These are phyloP conservation scores for Riparia riparia DNA, from an alignment of 2,113 vertebrate genomes.

Conservation along the genomic window DNA sequence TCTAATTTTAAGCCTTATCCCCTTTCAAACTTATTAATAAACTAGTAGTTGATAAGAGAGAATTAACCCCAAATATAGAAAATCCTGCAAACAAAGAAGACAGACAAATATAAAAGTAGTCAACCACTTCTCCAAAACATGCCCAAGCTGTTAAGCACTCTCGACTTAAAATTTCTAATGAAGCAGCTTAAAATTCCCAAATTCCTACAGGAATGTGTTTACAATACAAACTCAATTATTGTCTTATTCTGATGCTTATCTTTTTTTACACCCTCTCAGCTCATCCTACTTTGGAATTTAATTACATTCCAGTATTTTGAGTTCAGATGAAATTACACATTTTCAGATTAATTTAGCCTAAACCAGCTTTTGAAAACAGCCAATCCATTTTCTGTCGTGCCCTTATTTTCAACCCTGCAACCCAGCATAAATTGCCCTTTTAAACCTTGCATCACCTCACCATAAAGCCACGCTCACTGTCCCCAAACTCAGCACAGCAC, in stretches of 20 bases:
- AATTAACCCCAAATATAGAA: conserved; percentile 12
- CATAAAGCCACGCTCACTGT: accelerated
- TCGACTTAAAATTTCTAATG: neutral
- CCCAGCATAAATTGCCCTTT: neutral
- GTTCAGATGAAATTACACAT: conserved; percentile 49
- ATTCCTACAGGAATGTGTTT: conserved; percentile 15
- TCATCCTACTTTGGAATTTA: conserved; percentile 38
- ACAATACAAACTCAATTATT: conserved; percentile 37
- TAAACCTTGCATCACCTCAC: neutral
- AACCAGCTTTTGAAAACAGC: conserved; percentile 3
- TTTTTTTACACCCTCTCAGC: neutral
- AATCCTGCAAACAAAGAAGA: conserved; percentile 1
- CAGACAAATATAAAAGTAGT: neutral
- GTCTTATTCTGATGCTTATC: conserved; percentile 9
- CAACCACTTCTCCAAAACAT: neutral
- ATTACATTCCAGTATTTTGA: conserved; percentile 52
- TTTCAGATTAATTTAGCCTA: conserved; percentile 47
- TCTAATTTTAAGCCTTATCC: neutral
- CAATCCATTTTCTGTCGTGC: neutral
- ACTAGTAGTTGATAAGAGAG: neutral
- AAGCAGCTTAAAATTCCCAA: neutral
- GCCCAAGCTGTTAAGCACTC: neutral
- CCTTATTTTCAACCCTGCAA: neutral
- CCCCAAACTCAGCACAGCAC: neutral
- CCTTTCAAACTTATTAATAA: neutral